Percentiles rank a stretch among this genome's conserved stretches.
phyloP scores from a whole-genome alignment of 1,140 invertebrate genomes.

The Anastrepha ludens region DNA sequence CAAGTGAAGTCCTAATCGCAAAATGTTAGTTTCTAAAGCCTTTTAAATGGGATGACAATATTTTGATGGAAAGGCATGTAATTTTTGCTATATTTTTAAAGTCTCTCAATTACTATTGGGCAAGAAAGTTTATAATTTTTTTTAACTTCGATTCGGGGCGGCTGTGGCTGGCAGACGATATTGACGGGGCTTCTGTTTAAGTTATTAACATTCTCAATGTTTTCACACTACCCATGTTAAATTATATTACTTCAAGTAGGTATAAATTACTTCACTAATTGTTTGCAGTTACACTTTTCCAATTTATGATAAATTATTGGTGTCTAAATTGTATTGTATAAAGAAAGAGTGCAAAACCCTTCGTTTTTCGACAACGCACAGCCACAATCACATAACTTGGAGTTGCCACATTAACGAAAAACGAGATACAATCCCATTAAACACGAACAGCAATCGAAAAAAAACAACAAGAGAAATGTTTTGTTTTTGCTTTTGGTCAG shows the following conservation, averaged over 20 bases:
- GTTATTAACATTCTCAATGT: background rate
- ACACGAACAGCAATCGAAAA: too few relatives aligned
- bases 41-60: too few relatives aligned
- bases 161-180: background rate
- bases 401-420: background rate
- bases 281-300: background rate
- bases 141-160: slow-evolving; percentile 12
- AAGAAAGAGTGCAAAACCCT: slow-evolving; percentile 22
- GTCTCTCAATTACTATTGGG: background rate
- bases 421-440: too few relatives aligned
- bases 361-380: slow-evolving; percentile 28
- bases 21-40: too few relatives aligned
- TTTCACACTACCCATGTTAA: background rate
- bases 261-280: background rate
- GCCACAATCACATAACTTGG: slow-evolving; percentile 2
- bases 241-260: background rate
- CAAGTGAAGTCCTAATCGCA: too few relatives aligned
- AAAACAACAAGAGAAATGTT: too few relatives aligned
- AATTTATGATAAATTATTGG: slow-evolving; percentile 9
- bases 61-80: too few relatives aligned
- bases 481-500: too few relatives aligned
- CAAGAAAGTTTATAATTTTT: slow-evolving; percentile 10
- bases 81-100: background rate
- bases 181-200: background rate
- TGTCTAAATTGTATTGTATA: slow-evolving; percentile 15